Evolutionary conservation across 1,140 invertebrate species (phyloP).

Genomic region (Camponotus pennsylvanicus): DNA sequence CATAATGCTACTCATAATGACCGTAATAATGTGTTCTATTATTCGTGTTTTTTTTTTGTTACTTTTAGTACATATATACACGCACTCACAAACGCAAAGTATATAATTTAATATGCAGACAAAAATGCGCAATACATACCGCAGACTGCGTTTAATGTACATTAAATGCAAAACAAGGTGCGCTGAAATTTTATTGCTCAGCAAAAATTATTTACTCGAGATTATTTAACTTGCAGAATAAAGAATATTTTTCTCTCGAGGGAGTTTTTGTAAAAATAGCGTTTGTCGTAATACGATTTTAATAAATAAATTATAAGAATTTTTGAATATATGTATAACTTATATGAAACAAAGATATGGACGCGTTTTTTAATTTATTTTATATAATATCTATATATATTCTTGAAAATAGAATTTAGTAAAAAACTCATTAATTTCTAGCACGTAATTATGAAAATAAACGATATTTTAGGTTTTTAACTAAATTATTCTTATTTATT

Average conservation of each 20-base stretch:
- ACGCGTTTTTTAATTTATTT: no score
- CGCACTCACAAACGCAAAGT: not conserved
- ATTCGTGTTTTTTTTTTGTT: not conserved
- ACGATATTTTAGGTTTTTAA: not conserved
- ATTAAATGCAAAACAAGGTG: slow-evolving; percentile 41
- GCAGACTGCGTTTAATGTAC: slow-evolving; percentile 29
- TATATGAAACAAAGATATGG: not conserved
- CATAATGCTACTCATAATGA: slow-evolving; percentile 28
- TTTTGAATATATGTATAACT: no score
- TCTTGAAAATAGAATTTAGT: not conserved
- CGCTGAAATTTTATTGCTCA: slow-evolving; percentile 39
- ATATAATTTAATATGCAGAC: slow-evolving; percentile 27
- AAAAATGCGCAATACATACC: slow-evolving; percentile 30
- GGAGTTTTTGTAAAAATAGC: not conserved
- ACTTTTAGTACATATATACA: not conserved
- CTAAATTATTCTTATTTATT: slow-evolving; percentile 4
- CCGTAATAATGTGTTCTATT: slow-evolving; percentile 34
- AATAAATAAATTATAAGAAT: not conserved
- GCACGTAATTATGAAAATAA: not conserved
- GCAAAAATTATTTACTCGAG: slow-evolving; percentile 7
- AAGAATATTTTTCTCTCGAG: slow-evolving; percentile 4
- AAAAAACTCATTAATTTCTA: slow-evolving; percentile 4
- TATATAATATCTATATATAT: not conserved
- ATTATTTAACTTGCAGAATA: slow-evolving; percentile 20
- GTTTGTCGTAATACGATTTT: not conserved